phyloP scores from a whole-genome alignment of 2,888 invertebrate genomes.

The Xestia rhomboidea region DNA sequence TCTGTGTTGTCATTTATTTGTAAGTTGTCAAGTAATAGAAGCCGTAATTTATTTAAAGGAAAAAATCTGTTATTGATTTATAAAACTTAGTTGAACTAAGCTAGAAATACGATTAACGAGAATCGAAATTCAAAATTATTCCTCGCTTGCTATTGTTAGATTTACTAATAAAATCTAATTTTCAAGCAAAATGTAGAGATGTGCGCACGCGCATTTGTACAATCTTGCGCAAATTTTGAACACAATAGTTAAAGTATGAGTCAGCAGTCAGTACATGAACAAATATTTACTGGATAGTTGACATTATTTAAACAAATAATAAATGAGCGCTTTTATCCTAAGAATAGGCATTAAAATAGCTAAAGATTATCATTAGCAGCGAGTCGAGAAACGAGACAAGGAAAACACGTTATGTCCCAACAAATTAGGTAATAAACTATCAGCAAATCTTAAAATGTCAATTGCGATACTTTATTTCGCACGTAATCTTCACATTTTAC shows the following conservation, averaged over 20 bases:
- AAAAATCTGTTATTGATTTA: background rate
- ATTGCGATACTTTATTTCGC: constrained; percentile 2
- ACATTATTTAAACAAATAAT: background rate
- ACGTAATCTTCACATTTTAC: constrained; percentile 28
- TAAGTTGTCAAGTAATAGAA: background rate
- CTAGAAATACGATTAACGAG: background rate
- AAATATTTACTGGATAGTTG: constrained; percentile 5
- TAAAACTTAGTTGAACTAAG: background rate
- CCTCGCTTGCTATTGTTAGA: background rate
- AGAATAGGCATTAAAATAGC: background rate
- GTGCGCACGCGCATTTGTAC: constrained; percentile 46
- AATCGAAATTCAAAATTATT: background rate
- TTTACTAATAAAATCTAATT: background rate
- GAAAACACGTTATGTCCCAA: constrained; percentile 14
- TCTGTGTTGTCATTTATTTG: background rate
- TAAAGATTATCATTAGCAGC: constrained; percentile 2
- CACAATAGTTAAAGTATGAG: background rate
- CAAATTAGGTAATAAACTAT: constrained; percentile 4
- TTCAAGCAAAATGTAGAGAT: constrained; percentile 7
- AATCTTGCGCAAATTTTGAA: constrained; percentile 19
- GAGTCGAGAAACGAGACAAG: background rate
- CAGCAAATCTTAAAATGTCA: constrained; percentile 33
- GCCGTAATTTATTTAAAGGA: background rate
- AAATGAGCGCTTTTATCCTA: background rate
- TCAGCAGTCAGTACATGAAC: constrained; percentile 8